phyloP scores from a whole-genome alignment of 2,113 vertebrate genomes.

The Gymnogyps californianus region DNA sequence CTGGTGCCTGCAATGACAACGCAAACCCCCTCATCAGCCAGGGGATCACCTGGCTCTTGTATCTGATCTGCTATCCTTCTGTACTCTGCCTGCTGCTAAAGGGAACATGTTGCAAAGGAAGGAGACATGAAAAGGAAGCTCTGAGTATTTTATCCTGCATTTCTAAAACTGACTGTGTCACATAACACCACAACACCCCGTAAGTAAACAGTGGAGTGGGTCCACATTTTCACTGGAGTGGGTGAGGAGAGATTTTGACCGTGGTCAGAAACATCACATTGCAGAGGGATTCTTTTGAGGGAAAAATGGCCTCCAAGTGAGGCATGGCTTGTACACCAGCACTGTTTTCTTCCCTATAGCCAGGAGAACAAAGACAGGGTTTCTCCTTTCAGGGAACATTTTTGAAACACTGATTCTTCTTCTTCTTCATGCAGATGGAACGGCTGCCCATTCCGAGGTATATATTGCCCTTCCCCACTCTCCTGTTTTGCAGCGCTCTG shows the following conservation, averaged over 20 bases:
- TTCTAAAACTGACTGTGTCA: neutral
- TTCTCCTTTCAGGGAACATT: neutral
- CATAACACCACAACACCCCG: neutral
- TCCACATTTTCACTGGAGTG: neutral
- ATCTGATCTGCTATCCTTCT: slow-evolving; percentile 14
- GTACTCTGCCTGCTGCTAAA: slow-evolving; percentile 13
- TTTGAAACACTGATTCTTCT: neutral
- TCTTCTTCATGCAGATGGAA: neutral
- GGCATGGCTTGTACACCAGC: neutral
- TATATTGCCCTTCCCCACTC: neutral
- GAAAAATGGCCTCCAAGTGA: neutral
- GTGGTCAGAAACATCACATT: neutral
- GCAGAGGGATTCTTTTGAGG: neutral
- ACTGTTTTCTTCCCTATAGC: neutral
- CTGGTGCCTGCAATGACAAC: neutral
- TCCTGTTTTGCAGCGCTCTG: neutral
- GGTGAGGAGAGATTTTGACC: neutral
- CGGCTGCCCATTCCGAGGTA: neutral
- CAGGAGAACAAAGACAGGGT: neutral
- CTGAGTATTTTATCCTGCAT: neutral
- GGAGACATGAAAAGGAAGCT: neutral
- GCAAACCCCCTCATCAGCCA: neutral
- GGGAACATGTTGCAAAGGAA: slow-evolving; percentile 9
- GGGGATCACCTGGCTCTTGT: neutral
- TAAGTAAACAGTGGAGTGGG: neutral